These are phyloP conservation scores for Tapera naevia DNA, from an alignment of 2,797 vertebrate species.

Conservation along the genomic window DNA sequence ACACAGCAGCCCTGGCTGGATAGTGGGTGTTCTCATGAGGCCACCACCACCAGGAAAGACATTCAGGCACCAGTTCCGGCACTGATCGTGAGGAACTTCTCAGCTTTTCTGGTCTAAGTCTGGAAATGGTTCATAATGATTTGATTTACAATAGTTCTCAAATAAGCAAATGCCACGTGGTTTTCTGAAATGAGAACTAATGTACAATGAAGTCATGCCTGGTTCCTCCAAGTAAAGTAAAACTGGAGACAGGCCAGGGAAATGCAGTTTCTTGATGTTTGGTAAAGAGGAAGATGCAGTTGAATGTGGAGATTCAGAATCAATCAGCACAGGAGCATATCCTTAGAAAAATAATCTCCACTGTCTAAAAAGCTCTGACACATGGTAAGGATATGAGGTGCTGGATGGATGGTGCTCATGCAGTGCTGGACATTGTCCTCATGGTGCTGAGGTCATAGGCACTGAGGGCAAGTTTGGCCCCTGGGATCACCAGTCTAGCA, in stretches of 20 bases:
- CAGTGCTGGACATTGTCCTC: background rate
- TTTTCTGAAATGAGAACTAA: background rate
- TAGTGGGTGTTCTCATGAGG: background rate
- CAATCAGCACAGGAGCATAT: background rate
- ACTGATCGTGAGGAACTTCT: accelerated
- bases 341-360: background rate
- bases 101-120: background rate
- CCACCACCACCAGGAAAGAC: background rate
- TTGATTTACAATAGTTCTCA: background rate
- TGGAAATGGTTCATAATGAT: background rate
- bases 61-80: no score
- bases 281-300: background rate
- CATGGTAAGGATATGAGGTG: background rate
- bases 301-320: background rate
- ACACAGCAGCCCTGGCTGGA: background rate
- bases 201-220: no score
- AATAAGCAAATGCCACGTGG: accelerated
- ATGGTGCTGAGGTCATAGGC: background rate
- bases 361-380: background rate
- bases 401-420: background rate
- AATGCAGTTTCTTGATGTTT: no score
- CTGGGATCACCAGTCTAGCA: no score
- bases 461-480: background rate
- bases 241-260: background rate
- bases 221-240: background rate